These are phyloP conservation scores for Halyomorpha halys DNA, from an alignment of 1,140 invertebrate species.

Conservation along the genomic window DNA sequence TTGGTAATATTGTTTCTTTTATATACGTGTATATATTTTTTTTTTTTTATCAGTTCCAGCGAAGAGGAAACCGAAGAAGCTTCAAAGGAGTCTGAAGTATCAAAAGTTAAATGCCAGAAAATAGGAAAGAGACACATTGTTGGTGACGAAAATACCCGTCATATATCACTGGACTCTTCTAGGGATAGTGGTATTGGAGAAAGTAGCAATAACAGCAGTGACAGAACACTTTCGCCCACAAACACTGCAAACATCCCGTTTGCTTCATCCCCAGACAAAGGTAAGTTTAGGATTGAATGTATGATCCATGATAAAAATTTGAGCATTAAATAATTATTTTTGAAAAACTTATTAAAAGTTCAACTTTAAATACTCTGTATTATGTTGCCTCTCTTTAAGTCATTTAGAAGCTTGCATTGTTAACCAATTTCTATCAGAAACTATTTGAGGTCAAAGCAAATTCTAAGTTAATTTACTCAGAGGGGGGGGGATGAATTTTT, in stretches of 20 bases:
- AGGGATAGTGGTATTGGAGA: conserved; percentile 33
- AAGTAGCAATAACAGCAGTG: conserved; percentile 29
- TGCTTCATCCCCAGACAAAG: neutral
- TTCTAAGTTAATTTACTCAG: too few relatives aligned
- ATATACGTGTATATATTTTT: neutral
- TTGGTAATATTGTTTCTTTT: neutral
- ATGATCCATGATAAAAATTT: too few relatives aligned
- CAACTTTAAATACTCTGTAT: too few relatives aligned
- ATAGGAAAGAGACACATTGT: conserved; percentile 24
- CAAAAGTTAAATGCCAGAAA: conserved; percentile 26
- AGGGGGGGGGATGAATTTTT: too few relatives aligned
- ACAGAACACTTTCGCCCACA: conserved; percentile 16
- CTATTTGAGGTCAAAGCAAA: too few relatives aligned
- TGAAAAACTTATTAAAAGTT: too few relatives aligned
- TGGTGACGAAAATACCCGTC: conserved; percentile 24
- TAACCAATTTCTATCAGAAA: too few relatives aligned
- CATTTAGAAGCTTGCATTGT: too few relatives aligned
- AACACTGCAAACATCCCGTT: neutral
- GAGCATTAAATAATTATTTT: too few relatives aligned
- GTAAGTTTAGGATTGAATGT: neutral
- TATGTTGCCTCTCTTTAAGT: too few relatives aligned
- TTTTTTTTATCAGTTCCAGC: conserved; percentile 13
- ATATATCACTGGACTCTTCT: conserved; percentile 33
- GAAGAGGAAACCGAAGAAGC: conserved; percentile 14
- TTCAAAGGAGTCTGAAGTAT: neutral